Evolutionary conservation across 2,888 invertebrate species (phyloP).

Genomic region (Celastrina argiolus): DNA sequence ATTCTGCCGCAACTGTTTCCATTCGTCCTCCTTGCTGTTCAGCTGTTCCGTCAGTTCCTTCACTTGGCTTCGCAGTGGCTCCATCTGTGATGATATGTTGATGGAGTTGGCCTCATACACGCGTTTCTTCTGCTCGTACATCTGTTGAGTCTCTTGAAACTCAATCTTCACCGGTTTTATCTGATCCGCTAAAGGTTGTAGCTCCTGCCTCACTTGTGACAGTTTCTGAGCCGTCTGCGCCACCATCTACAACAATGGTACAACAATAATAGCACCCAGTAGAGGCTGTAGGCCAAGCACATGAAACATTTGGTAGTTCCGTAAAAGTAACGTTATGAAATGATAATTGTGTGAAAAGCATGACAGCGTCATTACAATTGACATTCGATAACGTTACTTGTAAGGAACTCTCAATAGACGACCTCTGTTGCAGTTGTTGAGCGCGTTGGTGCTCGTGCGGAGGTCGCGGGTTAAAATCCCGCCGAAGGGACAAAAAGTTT

Average conservation of each 20-base stretch:
- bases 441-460: no score
- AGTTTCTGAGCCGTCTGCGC: slow-evolving; percentile 79
- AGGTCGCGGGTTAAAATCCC: no score
- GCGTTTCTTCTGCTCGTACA: slow-evolving; percentile 83
- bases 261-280: no score
- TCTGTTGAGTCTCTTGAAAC: slow-evolving; percentile 80
- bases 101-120: slow-evolving; percentile 81
- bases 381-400: no score
- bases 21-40: slow-evolving; percentile 72
- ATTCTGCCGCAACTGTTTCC: slow-evolving; percentile 74
- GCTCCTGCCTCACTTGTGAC: slow-evolving; percentile 67
- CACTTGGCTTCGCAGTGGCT: slow-evolving; percentile 74
- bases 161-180: slow-evolving; percentile 82
- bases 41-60: slow-evolving; percentile 73
- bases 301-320: no score
- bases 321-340: no score
- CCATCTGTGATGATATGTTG: slow-evolving; percentile 74
- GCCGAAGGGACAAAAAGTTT: no score
- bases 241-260: slow-evolving; percentile 63
- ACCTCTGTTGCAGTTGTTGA: no score
- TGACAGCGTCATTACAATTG: no score
- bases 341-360: no score
- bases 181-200: slow-evolving; percentile 66
- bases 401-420: no score
- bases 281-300: no score